These are phyloP conservation scores for Drosophila testacea DNA, from an alignment of 2,888 invertebrate genomes.

Conservation along the genomic window DNA sequence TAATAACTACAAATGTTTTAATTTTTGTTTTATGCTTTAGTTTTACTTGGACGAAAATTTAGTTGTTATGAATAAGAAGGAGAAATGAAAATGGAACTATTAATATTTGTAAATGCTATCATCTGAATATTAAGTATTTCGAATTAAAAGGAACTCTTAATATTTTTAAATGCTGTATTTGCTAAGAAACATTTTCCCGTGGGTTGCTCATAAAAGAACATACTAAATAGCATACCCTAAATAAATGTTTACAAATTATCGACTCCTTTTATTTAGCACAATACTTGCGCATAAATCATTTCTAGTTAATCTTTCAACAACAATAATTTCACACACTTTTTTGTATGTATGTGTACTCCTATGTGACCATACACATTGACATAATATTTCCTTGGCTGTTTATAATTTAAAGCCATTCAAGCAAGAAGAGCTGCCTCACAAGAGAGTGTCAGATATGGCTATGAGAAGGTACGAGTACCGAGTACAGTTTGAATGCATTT, in stretches of 20 bases:
- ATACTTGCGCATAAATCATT: neutral
- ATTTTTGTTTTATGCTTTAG: no score
- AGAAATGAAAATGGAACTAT: no score
- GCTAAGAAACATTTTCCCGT: neutral
- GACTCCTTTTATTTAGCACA: neutral
- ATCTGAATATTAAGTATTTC: no score
- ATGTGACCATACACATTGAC: neutral
- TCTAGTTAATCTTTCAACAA: neutral
- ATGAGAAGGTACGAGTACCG: neutral
- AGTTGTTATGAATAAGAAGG: no score
- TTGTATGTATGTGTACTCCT: neutral
- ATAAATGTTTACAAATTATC: neutral
- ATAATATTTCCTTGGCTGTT: conserved; percentile 22
- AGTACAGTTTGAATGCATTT: conserved; percentile 54
- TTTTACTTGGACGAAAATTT: no score
- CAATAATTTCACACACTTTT: neutral
- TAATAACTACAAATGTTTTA: no score
- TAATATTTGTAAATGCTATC: no score
- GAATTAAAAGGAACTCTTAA: no score
- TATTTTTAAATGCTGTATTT: neutral
- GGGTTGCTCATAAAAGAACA: neutral
- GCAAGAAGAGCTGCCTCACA: neutral
- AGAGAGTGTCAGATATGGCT: conserved; percentile 3
- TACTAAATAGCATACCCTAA: no score
- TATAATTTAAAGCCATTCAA: conserved; percentile 3